Conservation (phyloP, 2,113 vertebrate species). For the Ctenodactylus gundi region DNA sequence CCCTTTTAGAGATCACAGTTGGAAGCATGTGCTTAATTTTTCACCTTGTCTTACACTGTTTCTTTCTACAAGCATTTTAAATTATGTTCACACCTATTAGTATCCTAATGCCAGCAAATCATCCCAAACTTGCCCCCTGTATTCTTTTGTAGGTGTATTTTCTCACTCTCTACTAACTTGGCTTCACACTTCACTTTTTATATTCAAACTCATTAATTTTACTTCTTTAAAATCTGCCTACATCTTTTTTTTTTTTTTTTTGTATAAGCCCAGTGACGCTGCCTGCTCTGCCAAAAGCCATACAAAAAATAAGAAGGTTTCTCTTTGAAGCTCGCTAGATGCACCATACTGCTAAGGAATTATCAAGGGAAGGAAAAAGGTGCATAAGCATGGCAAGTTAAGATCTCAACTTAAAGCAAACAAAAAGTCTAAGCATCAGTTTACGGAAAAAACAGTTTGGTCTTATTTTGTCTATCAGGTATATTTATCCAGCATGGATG, state of each 20-base stretch:
- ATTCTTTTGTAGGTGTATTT: conserved; percentile 24
- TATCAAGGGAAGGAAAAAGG: neutral
- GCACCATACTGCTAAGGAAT: neutral
- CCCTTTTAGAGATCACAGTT: conserved; percentile 41
- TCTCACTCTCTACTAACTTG: conserved; percentile 45
- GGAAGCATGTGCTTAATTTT: conserved; percentile 49
- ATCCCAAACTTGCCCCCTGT: neutral
- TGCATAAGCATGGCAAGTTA: neutral
- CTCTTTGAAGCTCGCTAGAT: neutral
- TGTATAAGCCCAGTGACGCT: neutral
- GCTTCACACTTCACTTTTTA: conserved; percentile 51
- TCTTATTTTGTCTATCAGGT: neutral
- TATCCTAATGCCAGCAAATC: neutral
- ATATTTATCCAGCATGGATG: neutral
- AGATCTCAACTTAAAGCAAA: conserved; percentile 23
- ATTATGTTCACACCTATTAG: conserved; percentile 54
- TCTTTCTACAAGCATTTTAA: conserved; percentile 14
- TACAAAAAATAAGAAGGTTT: neutral
- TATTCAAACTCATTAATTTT: conserved; percentile 52
- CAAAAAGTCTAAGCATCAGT: neutral
- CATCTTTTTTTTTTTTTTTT: neutral
- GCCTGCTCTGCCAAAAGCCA: neutral
- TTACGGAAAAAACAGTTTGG: neutral
- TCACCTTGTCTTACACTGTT: conserved; percentile 34
- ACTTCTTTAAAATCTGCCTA: neutral